phyloP scores from a whole-genome alignment of 2,797 vertebrate genomes.

The Melanogrammus aeglefinus region DNA sequence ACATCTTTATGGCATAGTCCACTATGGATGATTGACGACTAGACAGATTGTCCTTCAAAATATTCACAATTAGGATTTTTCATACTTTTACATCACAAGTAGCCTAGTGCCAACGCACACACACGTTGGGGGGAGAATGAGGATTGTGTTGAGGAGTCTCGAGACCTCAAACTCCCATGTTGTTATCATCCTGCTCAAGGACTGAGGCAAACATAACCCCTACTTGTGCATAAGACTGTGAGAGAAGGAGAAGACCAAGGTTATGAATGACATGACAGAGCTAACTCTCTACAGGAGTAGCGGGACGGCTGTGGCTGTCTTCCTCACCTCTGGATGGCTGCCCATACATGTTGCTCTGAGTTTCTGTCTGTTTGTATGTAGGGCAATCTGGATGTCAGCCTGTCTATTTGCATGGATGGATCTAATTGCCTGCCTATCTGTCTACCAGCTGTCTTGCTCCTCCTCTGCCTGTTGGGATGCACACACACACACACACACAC shows the following conservation, averaged over 20 bases:
- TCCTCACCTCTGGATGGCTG: neutral
- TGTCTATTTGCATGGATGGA: too few relatives aligned
- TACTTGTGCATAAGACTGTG: constrained; percentile 97
- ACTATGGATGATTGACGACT: constrained; percentile 65
- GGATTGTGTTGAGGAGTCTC: constrained; percentile 96
- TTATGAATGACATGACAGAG: neutral
- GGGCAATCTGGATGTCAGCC: neutral
- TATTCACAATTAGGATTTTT: neutral
- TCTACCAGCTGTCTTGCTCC: constrained; percentile 81
- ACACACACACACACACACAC: constrained; percentile 6
- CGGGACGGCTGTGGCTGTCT: neutral
- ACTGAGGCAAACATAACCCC: constrained; percentile 98
- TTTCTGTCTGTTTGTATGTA: constrained; percentile 50
- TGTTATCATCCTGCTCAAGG: constrained; percentile 97
- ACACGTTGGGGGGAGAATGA: constrained; percentile 40
- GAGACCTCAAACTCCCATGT: constrained; percentile 98
- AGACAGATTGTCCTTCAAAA: too few relatives aligned
- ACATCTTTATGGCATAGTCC: constrained; percentile 98
- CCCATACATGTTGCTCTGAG: neutral
- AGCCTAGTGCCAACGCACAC: too few relatives aligned
- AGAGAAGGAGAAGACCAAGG: neutral
- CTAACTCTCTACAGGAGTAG: neutral
- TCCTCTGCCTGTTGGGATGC: constrained; percentile 85
- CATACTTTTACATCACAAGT: neutral
- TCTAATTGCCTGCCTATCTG: neutral